Percentiles rank a stretch among this genome's conserved stretches.
Evolutionary conservation across 2,113 vertebrate species (phyloP).

Genomic region (Oreochromis niloticus): DNA sequence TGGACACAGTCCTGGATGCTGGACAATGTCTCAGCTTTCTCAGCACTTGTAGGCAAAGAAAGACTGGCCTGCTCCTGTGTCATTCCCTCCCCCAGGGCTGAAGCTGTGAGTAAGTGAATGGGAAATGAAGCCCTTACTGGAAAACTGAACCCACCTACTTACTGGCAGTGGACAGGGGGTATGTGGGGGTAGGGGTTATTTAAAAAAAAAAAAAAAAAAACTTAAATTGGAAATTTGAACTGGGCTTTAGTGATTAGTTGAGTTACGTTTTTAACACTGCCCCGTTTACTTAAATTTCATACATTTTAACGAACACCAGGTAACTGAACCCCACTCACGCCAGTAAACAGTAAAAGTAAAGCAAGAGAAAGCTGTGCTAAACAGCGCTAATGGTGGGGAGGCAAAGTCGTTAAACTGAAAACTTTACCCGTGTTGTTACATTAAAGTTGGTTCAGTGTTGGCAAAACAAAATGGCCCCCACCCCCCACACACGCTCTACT

Average conservation of each 20-base stretch:
- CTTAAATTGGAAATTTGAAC: constrained; percentile 2
- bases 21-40: constrained; percentile 24
- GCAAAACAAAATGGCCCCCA: not conserved
- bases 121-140: constrained; percentile 63
- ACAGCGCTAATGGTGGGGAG: not conserved
- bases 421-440: not conserved
- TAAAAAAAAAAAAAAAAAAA: not conserved
- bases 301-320: not conserved
- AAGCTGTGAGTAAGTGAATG: constrained; percentile 7
- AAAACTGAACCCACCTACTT: constrained; percentile 55
- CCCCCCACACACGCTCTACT: not conserved
- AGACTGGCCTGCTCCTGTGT: constrained; percentile 49
- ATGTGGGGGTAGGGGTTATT: not conserved
- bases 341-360: not conserved
- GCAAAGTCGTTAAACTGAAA: not conserved
- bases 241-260: not conserved
- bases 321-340: not conserved
- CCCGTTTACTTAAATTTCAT: not conserved
- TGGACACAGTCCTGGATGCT: not conserved
- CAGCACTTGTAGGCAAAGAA: constrained; percentile 22
- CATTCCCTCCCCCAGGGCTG: constrained; percentile 51
- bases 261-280: not conserved
- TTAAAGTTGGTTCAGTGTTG: not conserved
- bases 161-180: constrained; percentile 41
- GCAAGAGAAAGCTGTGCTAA: not conserved